Percentiles rank a stretch among this genome's conserved stretches.
Conservation (phyloP, 2,797 vertebrate genomes). For the Diglossa cyanea region DNA sequence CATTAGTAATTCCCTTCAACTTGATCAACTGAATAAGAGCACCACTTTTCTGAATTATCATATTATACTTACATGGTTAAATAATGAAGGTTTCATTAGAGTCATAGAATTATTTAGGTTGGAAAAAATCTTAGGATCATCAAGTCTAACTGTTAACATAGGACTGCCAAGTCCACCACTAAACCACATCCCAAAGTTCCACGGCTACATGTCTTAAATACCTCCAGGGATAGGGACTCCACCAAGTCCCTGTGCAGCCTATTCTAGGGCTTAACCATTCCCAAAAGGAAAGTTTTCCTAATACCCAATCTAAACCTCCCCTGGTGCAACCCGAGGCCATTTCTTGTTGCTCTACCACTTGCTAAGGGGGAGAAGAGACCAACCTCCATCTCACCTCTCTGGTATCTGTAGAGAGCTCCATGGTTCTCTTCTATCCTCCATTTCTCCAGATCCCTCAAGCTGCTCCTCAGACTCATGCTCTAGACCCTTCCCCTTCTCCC, state of each 20-base stretch:
- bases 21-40: background rate
- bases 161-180: background rate
- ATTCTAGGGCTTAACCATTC: background rate
- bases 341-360: background rate
- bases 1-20: background rate
- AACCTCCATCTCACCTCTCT: too few relatives aligned
- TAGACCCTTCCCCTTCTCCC: background rate
- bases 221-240: background rate
- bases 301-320: background rate
- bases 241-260: background rate
- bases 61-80: fast-evolving
- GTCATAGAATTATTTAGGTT: background rate
- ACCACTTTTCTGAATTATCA: background rate
- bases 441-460: background rate
- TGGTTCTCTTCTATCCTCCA: background rate
- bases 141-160: background rate
- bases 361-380: fast-evolving
- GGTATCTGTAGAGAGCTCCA: background rate
- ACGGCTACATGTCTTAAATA: background rate
- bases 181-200: background rate
- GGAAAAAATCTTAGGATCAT: background rate
- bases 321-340: background rate
- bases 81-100: background rate
- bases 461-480: background rate
- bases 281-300: background rate